Percentiles rank a stretch among this genome's conserved stretches.
phyloP scores from a whole-genome alignment of 2,888 invertebrate genomes.

The Arctia plantaginis region DNA sequence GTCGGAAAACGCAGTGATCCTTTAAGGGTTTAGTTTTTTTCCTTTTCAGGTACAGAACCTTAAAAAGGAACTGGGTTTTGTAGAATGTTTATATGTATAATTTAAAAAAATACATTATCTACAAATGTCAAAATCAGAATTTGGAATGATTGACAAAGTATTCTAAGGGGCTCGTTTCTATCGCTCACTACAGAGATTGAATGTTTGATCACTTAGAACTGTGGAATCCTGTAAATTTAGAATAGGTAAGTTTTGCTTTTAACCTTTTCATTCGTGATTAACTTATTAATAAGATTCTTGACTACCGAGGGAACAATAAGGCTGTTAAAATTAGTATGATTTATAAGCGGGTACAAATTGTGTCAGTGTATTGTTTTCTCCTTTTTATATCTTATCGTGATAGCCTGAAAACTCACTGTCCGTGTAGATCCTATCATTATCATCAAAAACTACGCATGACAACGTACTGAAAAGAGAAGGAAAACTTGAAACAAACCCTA shows the following conservation, averaged over 20 bases:
- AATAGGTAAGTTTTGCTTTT: not conserved
- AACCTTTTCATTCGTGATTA: not conserved
- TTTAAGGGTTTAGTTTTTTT: too few species aligned
- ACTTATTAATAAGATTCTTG: not conserved
- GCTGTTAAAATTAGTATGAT: not conserved
- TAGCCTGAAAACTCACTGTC: too few species aligned
- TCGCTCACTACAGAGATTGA: not conserved
- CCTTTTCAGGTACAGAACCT: too few species aligned
- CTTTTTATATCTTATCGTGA: not conserved
- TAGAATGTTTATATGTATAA: too few species aligned
- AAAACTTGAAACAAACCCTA: too few species aligned
- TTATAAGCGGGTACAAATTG: not conserved
- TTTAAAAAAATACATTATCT: too few species aligned
- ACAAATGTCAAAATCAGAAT: not conserved
- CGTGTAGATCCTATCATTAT: not conserved
- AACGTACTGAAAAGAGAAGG: too few species aligned
- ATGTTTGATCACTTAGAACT: not conserved
- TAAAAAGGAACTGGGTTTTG: too few species aligned
- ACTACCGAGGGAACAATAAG: not conserved
- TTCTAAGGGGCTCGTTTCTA: not conserved
- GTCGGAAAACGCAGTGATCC: too few species aligned
- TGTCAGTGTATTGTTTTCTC: not conserved
- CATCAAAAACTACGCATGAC: too few species aligned
- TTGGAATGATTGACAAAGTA: not conserved
- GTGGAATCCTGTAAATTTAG: not conserved